phyloP scores from a whole-genome alignment of 2,113 vertebrate species.

The Apeltes quadracus region DNA sequence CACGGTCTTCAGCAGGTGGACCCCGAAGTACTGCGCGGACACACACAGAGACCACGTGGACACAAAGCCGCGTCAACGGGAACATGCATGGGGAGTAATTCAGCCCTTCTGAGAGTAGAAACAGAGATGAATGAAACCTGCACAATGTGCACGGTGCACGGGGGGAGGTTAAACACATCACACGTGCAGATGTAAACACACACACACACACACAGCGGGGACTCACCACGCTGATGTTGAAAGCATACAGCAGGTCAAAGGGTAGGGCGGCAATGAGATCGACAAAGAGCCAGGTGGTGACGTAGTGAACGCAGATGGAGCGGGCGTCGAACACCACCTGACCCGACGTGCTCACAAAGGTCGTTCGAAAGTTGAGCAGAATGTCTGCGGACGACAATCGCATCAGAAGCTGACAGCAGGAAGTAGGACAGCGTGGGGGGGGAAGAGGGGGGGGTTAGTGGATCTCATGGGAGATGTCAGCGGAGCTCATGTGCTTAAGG shows the following conservation, averaged over 20 bases:
- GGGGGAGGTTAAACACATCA: neutral
- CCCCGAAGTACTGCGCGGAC: slow-evolving; percentile 80
- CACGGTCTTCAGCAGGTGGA: slow-evolving; percentile 85
- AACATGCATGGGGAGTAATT: neutral
- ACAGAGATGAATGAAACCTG: slow-evolving; percentile 8
- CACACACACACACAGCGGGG: slow-evolving; percentile 9
- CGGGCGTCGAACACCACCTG: slow-evolving; percentile 86
- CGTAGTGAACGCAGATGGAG: slow-evolving; percentile 86
- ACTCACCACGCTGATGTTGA: slow-evolving; percentile 86
- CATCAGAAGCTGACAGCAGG: slow-evolving; percentile 8
- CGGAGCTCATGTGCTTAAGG: neutral
- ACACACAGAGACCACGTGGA: neutral
- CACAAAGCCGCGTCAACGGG: too few relatives aligned
- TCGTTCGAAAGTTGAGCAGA: slow-evolving; percentile 84
- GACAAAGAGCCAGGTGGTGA: slow-evolving; percentile 87
- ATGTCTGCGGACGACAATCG: slow-evolving; percentile 75
- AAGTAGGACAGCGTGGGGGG: neutral
- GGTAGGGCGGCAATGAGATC: slow-evolving; percentile 86
- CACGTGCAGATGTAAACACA: neutral
- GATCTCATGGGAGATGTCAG: neutral
- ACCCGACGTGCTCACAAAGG: slow-evolving; percentile 86
- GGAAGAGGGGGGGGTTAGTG: neutral
- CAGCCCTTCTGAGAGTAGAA: neutral
- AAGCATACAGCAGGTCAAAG: slow-evolving; percentile 86
- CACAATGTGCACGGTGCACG: neutral